phyloP scores from a whole-genome alignment of 2,888 invertebrate genomes.

The Diarsia mendica region DNA sequence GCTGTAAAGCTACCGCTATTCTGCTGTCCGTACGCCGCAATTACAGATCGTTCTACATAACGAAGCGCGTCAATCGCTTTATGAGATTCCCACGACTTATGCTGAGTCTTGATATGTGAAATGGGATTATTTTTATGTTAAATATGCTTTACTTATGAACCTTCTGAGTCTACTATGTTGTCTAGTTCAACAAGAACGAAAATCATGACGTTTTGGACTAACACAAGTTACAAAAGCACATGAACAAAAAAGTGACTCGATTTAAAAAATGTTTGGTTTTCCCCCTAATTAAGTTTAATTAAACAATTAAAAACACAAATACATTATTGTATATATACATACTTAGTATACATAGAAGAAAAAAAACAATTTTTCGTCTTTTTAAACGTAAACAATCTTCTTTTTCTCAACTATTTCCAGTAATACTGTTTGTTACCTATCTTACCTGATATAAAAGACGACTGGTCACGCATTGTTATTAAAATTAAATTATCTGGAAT shows the following conservation, averaged over 20 bases:
- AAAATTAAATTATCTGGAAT: conserved; percentile 26
- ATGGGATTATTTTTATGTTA: conserved; percentile 42
- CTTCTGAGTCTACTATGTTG: background rate
- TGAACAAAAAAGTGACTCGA: background rate
- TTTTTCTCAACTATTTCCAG: background rate
- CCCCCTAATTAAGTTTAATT: too few relatives aligned
- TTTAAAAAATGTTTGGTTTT: background rate
- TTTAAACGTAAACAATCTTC: too few relatives aligned
- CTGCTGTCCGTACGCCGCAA: conserved; percentile 72
- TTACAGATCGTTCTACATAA: conserved; percentile 79
- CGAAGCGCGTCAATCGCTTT: conserved; percentile 78
- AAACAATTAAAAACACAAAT: too few relatives aligned
- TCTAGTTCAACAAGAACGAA: background rate
- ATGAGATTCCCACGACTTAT: conserved; percentile 77
- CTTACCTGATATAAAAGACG: background rate
- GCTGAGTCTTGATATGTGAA: conserved; percentile 36
- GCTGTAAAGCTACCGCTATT: conserved; percentile 62
- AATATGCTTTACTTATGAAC: conserved; percentile 10
- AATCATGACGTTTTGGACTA: background rate
- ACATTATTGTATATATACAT: too few relatives aligned
- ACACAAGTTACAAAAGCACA: background rate
- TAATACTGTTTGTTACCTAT: too few relatives aligned
- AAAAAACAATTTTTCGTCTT: too few relatives aligned
- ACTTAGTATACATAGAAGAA: too few relatives aligned
- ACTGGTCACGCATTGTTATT: background rate